These are phyloP conservation scores for Leucania comma DNA, from an alignment of 2,888 invertebrate species.

Conservation along the genomic window DNA sequence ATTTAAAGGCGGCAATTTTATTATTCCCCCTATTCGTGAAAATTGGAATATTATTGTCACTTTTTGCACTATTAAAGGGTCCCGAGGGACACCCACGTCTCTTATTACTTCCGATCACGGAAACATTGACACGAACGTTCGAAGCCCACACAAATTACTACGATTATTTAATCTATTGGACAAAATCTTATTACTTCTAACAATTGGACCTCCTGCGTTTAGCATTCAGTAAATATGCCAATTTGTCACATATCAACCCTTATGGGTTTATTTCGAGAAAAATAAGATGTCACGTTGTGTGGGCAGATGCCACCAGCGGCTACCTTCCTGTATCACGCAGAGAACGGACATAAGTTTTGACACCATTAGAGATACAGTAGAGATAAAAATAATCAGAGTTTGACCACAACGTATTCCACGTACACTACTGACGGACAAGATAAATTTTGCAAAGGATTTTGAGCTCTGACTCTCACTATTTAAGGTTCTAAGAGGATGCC, in stretches of 20 bases:
- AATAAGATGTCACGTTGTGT: constrained; percentile 88
- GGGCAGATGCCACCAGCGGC: constrained; percentile 82
- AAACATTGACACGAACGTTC: constrained; percentile 66
- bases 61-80: constrained; percentile 68
- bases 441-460: constrained; percentile 48
- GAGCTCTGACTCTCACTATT: constrained; percentile 48
- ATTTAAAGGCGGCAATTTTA: constrained; percentile 57
- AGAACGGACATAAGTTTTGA: constrained; percentile 88
- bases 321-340: constrained; percentile 89
- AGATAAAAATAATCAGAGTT: constrained; percentile 88
- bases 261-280: constrained; percentile 76
- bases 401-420: constrained; percentile 80
- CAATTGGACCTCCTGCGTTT: constrained; percentile 84
- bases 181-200: constrained; percentile 73
- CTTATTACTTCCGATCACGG: constrained; percentile 85
- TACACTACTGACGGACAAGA: constrained; percentile 50
- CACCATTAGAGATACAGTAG: constrained; percentile 84
- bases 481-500: constrained; percentile 26
- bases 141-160: constrained; percentile 68
- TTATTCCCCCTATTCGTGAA: constrained; percentile 53
- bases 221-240: constrained; percentile 73
- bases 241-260: constrained; percentile 85
- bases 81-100: constrained; percentile 69
- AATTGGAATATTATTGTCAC: constrained; percentile 73
- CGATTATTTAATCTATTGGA: constrained; percentile 68